Conservation (phyloP, 2,113 vertebrate species). For the Macroglossus sobrinus region DNA sequence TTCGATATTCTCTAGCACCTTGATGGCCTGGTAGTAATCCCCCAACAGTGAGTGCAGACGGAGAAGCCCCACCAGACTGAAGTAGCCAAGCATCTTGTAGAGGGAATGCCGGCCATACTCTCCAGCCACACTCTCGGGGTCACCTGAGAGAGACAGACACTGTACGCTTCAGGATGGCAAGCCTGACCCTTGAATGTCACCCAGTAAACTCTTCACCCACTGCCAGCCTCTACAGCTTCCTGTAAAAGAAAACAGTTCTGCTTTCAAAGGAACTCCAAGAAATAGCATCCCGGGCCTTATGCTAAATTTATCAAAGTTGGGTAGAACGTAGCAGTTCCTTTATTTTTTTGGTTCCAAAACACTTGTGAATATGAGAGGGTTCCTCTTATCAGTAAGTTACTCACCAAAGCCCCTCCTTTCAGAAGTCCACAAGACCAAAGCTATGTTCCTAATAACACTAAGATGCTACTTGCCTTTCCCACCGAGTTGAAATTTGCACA, state of each 20-base stretch:
- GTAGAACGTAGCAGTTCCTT: not conserved
- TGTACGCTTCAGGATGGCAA: not conserved
- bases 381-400: not conserved
- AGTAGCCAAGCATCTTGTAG: constrained; percentile 99
- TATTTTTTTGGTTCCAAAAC: not conserved
- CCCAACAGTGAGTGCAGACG: constrained; percentile 96
- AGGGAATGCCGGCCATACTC: constrained; percentile 98
- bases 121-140: constrained; percentile 98
- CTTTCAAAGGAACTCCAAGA: not conserved
- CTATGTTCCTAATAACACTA: not conserved
- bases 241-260: not conserved
- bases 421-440: not conserved
- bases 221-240: not conserved
- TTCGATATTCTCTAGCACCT: constrained; percentile 98
- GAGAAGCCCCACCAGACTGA: constrained; percentile 96
- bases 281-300: fast-evolving
- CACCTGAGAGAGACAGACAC: constrained; percentile 82
- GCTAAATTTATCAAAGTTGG: not conserved
- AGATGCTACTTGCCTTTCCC: not conserved
- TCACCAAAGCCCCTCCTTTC: not conserved
- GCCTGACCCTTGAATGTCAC: not conserved
- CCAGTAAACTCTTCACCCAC: not conserved
- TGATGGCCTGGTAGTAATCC: constrained; percentile 99
- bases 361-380: not conserved
- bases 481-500: not conserved